A percentile compares a stretch with the other conserved stretches of the same genome.
These are phyloP conservation scores for Labeo rohita DNA, from an alignment of 2,113 vertebrate species.

Conservation along the genomic window DNA sequence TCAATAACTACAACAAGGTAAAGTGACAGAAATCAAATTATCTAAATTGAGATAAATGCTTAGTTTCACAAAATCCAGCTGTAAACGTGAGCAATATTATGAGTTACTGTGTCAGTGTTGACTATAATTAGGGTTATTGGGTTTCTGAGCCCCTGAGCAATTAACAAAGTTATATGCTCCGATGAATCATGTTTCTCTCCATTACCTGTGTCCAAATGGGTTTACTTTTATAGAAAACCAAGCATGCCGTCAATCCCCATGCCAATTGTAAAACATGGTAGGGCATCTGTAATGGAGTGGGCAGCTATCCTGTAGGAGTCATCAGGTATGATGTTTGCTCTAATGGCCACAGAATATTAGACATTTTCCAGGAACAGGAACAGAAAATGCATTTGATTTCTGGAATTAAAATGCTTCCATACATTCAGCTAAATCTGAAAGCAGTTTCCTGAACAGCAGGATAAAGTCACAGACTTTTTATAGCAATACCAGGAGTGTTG, in stretches of 20 bases:
- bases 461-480: not conserved
- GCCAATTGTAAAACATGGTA: constrained; percentile 5
- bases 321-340: constrained; percentile 3
- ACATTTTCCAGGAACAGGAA: not conserved
- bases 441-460: not conserved
- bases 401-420: not conserved
- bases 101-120: not conserved
- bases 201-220: constrained; percentile 21
- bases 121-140: constrained; percentile 12
- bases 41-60: not conserved
- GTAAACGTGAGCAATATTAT: not conserved
- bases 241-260: constrained; percentile 5
- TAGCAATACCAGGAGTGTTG: not conserved
- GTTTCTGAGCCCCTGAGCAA: constrained; percentile 1
- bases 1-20: not conserved
- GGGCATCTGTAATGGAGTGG: not conserved
- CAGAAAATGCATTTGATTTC: not conserved
- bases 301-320: not conserved
- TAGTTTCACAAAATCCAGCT: too few relatives aligned
- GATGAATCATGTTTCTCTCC: constrained; percentile 11
- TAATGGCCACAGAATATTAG: not conserved
- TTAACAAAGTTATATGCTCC: constrained; percentile 16
- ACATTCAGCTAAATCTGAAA: not conserved
- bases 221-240: constrained; percentile 28
- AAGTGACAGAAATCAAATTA: not conserved